Evolutionary conservation across 2,888 invertebrate genomes (phyloP), one percentile per base, ranked within the genome.

Genomic region (Eupithecia centaureata): DNA sequence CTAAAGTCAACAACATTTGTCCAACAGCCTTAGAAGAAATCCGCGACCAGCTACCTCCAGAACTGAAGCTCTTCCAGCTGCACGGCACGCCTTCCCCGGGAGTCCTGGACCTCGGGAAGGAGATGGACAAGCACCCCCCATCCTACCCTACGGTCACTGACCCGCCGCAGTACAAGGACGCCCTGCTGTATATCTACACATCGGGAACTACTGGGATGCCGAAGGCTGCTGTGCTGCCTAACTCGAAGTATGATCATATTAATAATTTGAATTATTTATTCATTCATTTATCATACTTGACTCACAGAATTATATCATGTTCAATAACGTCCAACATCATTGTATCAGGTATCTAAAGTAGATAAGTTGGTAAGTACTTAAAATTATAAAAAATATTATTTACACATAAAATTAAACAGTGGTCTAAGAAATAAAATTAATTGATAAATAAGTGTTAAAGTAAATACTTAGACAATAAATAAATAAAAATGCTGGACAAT

Each of bases 151-250:
- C 81, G 0, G 87, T 93, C 25, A 74, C 82, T 0, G 93, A 93
- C 65, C 86, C 86, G 72, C 90, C 88, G 7, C 83, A 85, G 67
- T 92, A 92, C 77, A 94, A 92, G 75, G 97, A 97, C 82, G 95
- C 95, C 65, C 90, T 98, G 65, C 94, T 98, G 58, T 98, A 97
- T 84, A 97, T 99, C 78, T 99, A 97, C 87, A 99, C 99, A 0
- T 98, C 98, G 5, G 98, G 99, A 5, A 99, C 99, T 5, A 99
- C 99, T 0, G 99, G 99, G 10, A 94, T 99, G 91, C 99, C 99
- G 0, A 99, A 99, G 84, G 99, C 99, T 38, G 99, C 99, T 30
- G 96, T 98, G 63, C 96, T 99, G 79, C 97, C 96, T 35, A 96
- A 99, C 87, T 95, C 96, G 59, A 95, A 96, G 96, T 96, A 83